phyloP scores from a whole-genome alignment of 1,140 invertebrate genomes.

The Drosophila leontia region DNA sequence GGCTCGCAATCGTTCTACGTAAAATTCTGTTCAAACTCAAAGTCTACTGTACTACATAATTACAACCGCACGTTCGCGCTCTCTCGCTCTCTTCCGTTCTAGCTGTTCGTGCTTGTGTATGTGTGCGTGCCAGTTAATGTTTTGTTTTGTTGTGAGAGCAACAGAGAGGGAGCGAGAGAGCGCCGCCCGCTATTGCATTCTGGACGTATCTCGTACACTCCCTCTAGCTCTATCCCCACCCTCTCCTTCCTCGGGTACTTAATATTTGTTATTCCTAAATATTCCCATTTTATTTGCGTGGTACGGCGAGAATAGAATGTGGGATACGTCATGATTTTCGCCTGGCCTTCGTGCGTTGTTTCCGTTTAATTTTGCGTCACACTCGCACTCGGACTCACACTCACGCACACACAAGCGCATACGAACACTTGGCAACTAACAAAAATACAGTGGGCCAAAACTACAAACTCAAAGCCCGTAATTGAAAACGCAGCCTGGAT shows the following conservation, averaged over 20 bases:
- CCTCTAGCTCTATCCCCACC: conserved; percentile 20
- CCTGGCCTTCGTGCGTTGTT: conserved; percentile 24
- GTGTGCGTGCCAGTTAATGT: conserved; percentile 69
- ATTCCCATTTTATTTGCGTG: conserved; percentile 34
- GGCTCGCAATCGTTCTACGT: conserved; percentile 56
- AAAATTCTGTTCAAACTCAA: conserved; percentile 79
- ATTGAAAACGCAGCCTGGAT: conserved; percentile 16
- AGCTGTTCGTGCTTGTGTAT: conserved; percentile 2
- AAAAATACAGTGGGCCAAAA: conserved; percentile 54
- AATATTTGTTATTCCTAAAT: conserved; percentile 39
- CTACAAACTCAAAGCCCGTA: conserved; percentile 21
- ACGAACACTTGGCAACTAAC: conserved; percentile 47
- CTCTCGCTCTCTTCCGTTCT: conserved; percentile 27
- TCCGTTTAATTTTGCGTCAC: conserved; percentile 59
- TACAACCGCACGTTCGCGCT: conserved; percentile 71
- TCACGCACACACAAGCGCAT: conserved; percentile 11
- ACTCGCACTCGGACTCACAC: conserved; percentile 10
- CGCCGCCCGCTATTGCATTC: conserved; percentile 43
- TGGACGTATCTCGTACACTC: conserved; percentile 20
- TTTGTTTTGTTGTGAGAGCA: conserved; percentile 79
- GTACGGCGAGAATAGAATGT: conserved; percentile 25
- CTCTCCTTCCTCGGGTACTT: conserved; percentile 23
- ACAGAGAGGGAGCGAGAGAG: conserved; percentile 18
- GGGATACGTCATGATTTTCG: conserved; percentile 27
- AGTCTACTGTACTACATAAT: conserved; percentile 84